Conservation (phyloP, 1,140 invertebrate genomes). For the Zaprionus davidi region DNA sequence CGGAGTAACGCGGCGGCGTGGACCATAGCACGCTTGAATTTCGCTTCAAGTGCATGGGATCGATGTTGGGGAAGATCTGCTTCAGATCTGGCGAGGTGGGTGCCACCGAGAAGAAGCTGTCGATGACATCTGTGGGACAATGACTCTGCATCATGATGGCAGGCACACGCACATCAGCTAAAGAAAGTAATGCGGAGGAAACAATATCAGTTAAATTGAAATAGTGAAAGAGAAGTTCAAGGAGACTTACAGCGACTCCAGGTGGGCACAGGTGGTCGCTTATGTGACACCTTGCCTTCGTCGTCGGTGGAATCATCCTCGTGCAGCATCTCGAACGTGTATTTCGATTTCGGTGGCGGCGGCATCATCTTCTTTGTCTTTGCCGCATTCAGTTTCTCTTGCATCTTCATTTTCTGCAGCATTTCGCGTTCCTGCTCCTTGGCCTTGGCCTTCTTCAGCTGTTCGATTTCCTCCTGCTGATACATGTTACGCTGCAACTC, state of each 20-base stretch:
- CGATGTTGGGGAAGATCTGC: slow-evolving; percentile 88
- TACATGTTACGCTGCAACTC: slow-evolving; percentile 85
- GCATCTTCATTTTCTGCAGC: slow-evolving; percentile 69
- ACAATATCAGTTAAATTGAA: background rate
- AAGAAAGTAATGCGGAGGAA: background rate
- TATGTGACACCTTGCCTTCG: slow-evolving; percentile 84
- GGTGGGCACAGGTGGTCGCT: slow-evolving; percentile 85
- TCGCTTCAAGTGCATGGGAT: slow-evolving; percentile 87
- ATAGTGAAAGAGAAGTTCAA: too few species aligned
- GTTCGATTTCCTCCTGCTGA: slow-evolving; percentile 83
- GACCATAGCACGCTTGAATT: slow-evolving; percentile 90
- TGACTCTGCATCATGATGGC: slow-evolving; percentile 71
- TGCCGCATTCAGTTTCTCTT: slow-evolving; percentile 46
- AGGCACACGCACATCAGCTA: slow-evolving; percentile 64
- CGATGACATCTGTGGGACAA: slow-evolving; percentile 82
- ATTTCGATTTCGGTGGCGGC: slow-evolving; percentile 66
- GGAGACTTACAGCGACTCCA: slow-evolving; percentile 85
- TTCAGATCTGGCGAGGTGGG: slow-evolving; percentile 88
- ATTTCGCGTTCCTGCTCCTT: slow-evolving; percentile 81
- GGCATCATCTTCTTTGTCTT: slow-evolving; percentile 75
- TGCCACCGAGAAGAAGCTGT: slow-evolving; percentile 87
- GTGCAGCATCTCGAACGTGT: slow-evolving; percentile 85
- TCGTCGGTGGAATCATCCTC: slow-evolving; percentile 86
- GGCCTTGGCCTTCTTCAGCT: slow-evolving; percentile 79
- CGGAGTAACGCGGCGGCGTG: slow-evolving; percentile 87